phyloP scores from a whole-genome alignment of 2,113 vertebrate species.

The Laticauda laticaudata region DNA sequence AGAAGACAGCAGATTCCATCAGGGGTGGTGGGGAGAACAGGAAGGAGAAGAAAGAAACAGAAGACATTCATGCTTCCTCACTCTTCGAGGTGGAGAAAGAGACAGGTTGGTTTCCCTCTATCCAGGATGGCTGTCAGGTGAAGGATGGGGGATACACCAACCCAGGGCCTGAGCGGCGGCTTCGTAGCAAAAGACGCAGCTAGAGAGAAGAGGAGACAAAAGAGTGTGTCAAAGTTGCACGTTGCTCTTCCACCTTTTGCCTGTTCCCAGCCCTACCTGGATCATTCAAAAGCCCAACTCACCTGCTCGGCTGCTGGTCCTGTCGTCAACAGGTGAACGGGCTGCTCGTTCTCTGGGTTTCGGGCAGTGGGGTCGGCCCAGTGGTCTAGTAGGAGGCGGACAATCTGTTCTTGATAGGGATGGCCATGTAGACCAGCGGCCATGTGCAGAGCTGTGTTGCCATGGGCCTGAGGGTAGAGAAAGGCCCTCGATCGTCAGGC shows the following conservation, averaged over 20 bases:
- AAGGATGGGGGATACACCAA: constrained; percentile 70
- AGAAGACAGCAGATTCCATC: not conserved
- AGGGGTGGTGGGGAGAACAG: not conserved
- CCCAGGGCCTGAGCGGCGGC: constrained; percentile 68
- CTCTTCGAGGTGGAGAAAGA: constrained; percentile 43
- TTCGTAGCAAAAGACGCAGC: constrained; percentile 87
- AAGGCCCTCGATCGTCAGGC: not conserved
- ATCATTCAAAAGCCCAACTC: constrained; percentile 17
- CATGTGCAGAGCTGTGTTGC: constrained; percentile 91
- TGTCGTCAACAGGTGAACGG: constrained; percentile 82
- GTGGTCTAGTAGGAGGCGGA: constrained; percentile 75
- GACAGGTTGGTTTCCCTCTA: constrained; percentile 53
- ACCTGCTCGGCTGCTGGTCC: constrained; percentile 81
- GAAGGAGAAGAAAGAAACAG: not conserved
- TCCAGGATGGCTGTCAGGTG: constrained; percentile 77
- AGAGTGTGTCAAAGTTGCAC: not conserved
- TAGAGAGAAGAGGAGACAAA: constrained; percentile 33
- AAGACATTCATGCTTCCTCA: not conserved
- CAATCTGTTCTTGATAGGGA: constrained; percentile 77
- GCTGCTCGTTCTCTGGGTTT: constrained; percentile 89
- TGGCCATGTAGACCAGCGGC: constrained; percentile 83
- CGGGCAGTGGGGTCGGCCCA: constrained; percentile 85
- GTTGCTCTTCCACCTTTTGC: not conserved
- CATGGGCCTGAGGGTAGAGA: constrained; percentile 77
- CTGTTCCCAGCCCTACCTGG: not conserved